Evolutionary conservation across 2,113 vertebrate genomes (phyloP), one percentile per base, ranked within the genome.

Genomic region (Monopterus albus): DNA sequence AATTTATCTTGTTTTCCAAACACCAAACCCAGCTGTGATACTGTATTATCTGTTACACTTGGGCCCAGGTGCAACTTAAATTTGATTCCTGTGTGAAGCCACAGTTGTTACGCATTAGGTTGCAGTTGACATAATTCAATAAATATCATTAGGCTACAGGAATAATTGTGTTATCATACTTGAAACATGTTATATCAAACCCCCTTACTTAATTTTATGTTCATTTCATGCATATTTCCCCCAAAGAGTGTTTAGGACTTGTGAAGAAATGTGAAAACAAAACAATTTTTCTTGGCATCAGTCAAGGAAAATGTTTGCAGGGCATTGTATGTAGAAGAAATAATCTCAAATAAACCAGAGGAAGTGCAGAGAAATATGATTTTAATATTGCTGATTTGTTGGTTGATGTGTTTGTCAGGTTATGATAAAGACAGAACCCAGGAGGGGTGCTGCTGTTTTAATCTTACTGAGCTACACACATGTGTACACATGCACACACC

Each of bases 351-450:
- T 35, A 46, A 9, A 66, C 9, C 13, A 75, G 8, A 4, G 6
- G 5, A 66, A 43, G 20, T 61, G 35, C 6, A 20, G 38, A 23
- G 53, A 67, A 61, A 70, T 52, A 1, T 17, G 20, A 6, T 25
- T 72, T 31, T 39, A 18, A 49, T 42, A 46, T 43, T 9, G 29
- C 52, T 59, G 28, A 52, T 74, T 60, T 72, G 29, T 51, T 50
- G 72, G 61, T 51, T 77, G 53, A n/a, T 59, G 20, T 64, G 13
- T 78, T 73, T 74, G 55, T 77, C 52, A 33, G 33, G 47, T 50
- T 65, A 31, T 18, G 17, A 81, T 60, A 65, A 81, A 63, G 50
- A 42, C 26, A 63, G 15, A 8, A 46, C 33, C 58, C 58, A 18
- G 38, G 58, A 69, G 65, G 62, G 51, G 62, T 21, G 17, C 33